A percentile compares a stretch with the other conserved stretches of the same genome.
Evolutionary conservation across 2,888 invertebrate genomes (phyloP).

Genomic region (Lasius platythorax): DNA sequence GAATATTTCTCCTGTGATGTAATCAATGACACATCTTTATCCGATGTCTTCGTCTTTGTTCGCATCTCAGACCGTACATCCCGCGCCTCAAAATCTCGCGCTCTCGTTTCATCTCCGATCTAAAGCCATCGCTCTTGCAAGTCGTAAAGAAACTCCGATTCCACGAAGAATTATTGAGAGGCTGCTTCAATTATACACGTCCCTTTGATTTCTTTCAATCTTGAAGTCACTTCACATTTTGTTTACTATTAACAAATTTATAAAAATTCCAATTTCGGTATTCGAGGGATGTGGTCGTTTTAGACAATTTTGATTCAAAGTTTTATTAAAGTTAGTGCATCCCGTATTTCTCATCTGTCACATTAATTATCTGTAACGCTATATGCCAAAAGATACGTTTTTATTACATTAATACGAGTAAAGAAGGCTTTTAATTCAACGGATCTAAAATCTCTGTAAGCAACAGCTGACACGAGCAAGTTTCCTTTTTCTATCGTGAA

Average conservation of each 20-base stretch:
- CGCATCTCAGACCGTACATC: not conserved
- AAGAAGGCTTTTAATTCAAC: conserved; percentile 24
- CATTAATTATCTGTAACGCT: not conserved
- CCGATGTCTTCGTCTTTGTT: not conserved
- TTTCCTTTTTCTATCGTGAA: conserved; percentile 43
- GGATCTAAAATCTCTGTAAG: not conserved
- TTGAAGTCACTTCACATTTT: not conserved
- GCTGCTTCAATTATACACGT: conserved; percentile 15
- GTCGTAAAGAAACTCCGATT: not conserved
- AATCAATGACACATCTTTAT: conserved; percentile 64
- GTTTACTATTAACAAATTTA: not conserved
- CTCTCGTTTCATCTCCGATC: not conserved
- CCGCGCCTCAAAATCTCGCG: not conserved
- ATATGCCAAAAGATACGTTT: not conserved
- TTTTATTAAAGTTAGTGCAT: not conserved
- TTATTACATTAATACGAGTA: conserved; percentile 39
- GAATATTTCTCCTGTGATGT: conserved; percentile 76
- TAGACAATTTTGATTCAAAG: conserved; percentile 16
- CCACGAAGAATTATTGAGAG: conserved; percentile 13
- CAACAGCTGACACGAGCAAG: conserved; percentile 37
- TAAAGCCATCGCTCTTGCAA: not conserved
- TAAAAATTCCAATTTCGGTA: not conserved
- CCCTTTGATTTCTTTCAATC: conserved; percentile 25
- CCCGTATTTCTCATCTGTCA: conserved; percentile 3
- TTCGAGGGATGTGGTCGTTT: not conserved